phyloP scores from a whole-genome alignment of 2,797 vertebrate genomes.

The Enteromius fasciolatus region DNA sequence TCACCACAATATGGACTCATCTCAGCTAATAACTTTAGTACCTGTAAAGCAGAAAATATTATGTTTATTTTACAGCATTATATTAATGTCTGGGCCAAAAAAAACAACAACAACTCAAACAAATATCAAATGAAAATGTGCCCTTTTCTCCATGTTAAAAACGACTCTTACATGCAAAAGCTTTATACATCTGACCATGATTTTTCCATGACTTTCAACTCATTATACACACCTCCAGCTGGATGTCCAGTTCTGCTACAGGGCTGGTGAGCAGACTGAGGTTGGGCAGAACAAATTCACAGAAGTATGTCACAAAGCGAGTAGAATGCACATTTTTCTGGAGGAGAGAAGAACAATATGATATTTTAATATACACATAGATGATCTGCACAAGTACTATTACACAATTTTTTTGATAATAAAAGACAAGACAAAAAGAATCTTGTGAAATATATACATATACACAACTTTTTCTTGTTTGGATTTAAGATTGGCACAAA shows the following conservation, averaged over 20 bases:
- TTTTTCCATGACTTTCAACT: background rate
- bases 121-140: background rate
- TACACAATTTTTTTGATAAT: too few relatives aligned
- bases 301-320: conserved; percentile 96
- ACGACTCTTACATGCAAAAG: too few relatives aligned
- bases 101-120: background rate
- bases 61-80: background rate
- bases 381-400: background rate
- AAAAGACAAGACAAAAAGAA: too few relatives aligned
- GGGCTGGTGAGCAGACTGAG: conserved; percentile 90
- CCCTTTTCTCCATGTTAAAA: background rate
- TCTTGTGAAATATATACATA: too few relatives aligned
- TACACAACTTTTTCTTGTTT: background rate
- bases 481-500: background rate
- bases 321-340: conserved; percentile 99
- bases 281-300: conserved; percentile 94
- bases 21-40: conserved; percentile 96
- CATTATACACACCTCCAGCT: conserved; percentile 86
- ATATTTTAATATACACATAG: background rate
- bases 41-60: conserved; percentile 73
- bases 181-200: background rate
- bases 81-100: background rate
- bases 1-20: conserved; percentile 98
- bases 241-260: conserved; percentile 94
- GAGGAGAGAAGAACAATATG: background rate